These are phyloP conservation scores for Coracias cyanogaster DNA, from an alignment of 2,797 vertebrate genomes.

Conservation along the genomic window DNA sequence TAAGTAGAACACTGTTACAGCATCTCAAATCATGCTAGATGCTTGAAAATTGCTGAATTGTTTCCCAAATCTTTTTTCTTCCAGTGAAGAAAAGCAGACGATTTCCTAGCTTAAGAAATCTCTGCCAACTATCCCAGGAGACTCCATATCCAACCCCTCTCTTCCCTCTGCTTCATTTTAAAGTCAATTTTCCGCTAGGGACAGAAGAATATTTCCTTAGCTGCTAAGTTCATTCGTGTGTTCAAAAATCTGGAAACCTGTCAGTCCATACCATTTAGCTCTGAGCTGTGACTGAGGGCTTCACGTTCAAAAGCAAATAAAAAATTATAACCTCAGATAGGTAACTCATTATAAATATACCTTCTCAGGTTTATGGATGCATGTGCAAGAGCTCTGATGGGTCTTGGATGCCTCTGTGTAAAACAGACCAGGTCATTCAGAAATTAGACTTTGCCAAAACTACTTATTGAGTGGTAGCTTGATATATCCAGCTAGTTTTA, in stretches of 20 bases:
- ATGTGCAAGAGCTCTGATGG: neutral
- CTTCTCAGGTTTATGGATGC: neutral
- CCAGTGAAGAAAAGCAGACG: neutral
- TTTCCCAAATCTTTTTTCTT: neutral
- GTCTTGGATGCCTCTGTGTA: neutral
- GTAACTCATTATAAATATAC: neutral
- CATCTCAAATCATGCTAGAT: neutral
- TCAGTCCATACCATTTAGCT: neutral
- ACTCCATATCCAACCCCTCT: neutral
- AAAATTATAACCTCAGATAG: neutral
- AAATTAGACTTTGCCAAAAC: neutral
- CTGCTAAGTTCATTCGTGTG: neutral
- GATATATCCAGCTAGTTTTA: neutral
- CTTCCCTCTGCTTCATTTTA: neutral
- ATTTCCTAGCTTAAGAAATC: neutral
- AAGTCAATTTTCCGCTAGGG: neutral
- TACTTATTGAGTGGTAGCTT: neutral
- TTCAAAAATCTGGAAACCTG: neutral
- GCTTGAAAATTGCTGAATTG: neutral
- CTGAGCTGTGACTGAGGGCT: neutral
- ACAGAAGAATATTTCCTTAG: neutral
- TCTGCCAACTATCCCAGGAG: neutral
- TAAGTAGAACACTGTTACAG: neutral
- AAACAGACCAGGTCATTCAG: neutral
- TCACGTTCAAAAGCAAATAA: constrained; percentile 6